A percentile compares a stretch with the other conserved stretches of the same genome.
Conservation (phyloP, 2,797 vertebrate species). For the Cercopithecus diana region DNA sequence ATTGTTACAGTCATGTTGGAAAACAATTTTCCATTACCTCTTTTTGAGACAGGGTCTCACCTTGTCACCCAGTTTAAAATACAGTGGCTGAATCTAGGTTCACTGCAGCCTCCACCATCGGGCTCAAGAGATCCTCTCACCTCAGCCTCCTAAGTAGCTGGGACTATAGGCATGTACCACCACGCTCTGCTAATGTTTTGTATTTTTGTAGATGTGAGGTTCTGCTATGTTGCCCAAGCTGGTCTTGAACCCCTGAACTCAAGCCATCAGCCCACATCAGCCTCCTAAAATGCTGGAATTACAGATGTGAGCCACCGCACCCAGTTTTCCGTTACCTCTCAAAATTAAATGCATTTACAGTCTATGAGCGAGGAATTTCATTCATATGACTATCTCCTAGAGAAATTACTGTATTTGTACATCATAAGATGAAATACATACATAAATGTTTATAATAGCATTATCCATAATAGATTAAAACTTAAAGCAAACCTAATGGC, state of each 20-base stretch:
- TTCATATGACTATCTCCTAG: not conserved
- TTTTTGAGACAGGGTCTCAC: not conserved
- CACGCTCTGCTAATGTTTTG: not conserved
- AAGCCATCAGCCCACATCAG: not conserved
- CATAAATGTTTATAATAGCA: not conserved
- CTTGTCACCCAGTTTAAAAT: not conserved
- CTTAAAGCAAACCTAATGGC: not conserved
- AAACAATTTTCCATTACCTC: not conserved
- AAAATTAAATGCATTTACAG: not conserved
- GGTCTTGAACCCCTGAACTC: not conserved
- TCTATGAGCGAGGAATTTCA: not conserved
- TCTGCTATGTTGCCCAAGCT: not conserved
- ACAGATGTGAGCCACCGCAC: not conserved
- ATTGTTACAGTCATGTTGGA: not conserved
- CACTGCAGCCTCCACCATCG: not conserved
- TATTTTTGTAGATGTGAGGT: not conserved
- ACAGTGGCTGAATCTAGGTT: not conserved
- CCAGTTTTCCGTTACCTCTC: not conserved
- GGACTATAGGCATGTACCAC: not conserved
- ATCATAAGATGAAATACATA: not conserved
- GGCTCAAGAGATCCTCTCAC: not conserved
- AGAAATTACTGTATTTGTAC: not conserved
- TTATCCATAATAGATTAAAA: not conserved
- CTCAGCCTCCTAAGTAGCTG: not conserved
- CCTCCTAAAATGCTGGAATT: not conserved